Base-by-base conservation (phyloP, 1,140 invertebrate genomes). In the Trichomalopsis sarcophagae region DNA sequence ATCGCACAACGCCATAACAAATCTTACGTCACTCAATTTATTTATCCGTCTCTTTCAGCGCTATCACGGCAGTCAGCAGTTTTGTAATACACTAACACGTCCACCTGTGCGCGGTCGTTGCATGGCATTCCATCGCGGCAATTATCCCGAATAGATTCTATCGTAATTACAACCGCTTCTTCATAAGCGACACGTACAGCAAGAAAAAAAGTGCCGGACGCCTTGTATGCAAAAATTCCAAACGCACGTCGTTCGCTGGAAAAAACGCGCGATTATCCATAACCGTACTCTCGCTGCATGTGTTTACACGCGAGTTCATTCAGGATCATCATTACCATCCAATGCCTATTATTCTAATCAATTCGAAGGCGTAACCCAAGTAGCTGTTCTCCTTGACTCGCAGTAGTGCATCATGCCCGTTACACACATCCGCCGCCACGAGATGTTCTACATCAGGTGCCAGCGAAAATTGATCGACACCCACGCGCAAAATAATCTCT, bases 301-400 rank as follows among this genome's bases (percentile, higher is more conserved):
- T 27, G n/a, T 68, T 11, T 36, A 27, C 71, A 30, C 7, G 5
- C 6, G 23, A 3, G 21, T 55, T 55, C n/a, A 55, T 27, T 44
- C 40, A 30, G 7, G 21, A 75, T 36, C 9, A n/a, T 47, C 44
- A 77, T 50, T 77, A 77, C 10, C 75, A 77, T 77, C 75, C 47
- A 77, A 50, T 77, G 47, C 75, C 9, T 17, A 77, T 77, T 55
- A 77, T 77, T 77, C 75, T 50, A 77, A 77, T 47, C 44, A 55
- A 47, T 77, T 23, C 75, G 14, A 55, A 30, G 75, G 75, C 47
- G 75, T 77, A 77, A 77, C 75, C 47, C 75, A 40, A 55, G 75
- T 55, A 77, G 75, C 75, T 47, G 75, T n/a, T 55, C 11, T 11
- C 40, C 75, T 50, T 50, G 75, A 77, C n/a, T 77, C 75, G 14